Conservation (phyloP, 2,797 vertebrate species). For the Bryconaethiops microstoma region DNA sequence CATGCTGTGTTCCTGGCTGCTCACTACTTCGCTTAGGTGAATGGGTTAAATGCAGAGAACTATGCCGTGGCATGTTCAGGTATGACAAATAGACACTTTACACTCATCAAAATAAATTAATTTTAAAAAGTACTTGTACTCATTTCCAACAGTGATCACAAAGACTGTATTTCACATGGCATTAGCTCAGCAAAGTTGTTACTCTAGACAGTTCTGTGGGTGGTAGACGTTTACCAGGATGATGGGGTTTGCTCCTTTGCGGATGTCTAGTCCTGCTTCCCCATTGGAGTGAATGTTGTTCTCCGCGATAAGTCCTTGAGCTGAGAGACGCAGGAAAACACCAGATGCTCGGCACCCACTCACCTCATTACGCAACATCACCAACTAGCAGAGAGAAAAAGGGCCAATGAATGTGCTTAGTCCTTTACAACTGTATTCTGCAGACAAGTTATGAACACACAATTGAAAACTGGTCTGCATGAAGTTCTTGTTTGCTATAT, state of each 20-base stretch:
- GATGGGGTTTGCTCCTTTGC: slow-evolving; percentile 86
- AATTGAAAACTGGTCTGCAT: no score
- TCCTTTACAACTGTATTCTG: no score
- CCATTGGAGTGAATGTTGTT: slow-evolving; percentile 89
- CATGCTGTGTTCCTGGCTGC: no score
- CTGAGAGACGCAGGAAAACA: slow-evolving; percentile 85
- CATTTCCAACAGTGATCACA: no score
- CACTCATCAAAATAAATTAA: no score
- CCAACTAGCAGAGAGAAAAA: slow-evolving; percentile 72
- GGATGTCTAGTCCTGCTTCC: slow-evolving; percentile 86
- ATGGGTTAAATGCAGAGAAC: no score
- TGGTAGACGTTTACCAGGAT: slow-evolving; percentile 76
- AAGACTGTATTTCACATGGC: background rate
- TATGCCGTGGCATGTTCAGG: no score
- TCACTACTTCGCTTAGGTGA: no score
- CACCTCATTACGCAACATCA: slow-evolving; percentile 88
- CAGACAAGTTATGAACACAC: no score
- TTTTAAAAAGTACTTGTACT: no score
- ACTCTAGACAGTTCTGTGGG: background rate
- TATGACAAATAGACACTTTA: no score
- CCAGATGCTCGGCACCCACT: slow-evolving; percentile 85
- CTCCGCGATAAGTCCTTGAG: slow-evolving; percentile 85
- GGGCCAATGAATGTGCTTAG: slow-evolving; percentile 1
- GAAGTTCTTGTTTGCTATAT: no score
- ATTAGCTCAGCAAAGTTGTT: background rate